Base-by-base conservation (phyloP, 2,797 vertebrate species). In the Mionectes olivaceus region DNA sequence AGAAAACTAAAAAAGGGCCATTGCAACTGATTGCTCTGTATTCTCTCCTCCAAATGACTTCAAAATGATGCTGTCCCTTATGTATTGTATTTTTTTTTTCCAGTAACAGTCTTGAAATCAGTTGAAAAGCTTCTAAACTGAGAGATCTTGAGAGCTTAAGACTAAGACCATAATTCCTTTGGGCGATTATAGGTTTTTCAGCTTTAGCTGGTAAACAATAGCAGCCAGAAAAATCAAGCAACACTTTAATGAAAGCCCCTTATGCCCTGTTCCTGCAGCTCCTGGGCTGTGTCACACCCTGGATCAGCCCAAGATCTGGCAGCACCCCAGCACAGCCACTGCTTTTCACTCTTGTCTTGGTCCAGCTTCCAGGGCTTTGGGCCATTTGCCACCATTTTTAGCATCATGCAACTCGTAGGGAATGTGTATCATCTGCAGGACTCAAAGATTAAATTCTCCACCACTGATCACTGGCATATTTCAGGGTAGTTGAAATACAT, bases 121-220 rank as follows among this genome's bases (percentile, higher is more conserved):
- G 3, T 32, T 39, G 18, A 83, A 90, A 88, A 92, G 8, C 69
- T 90, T 70, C 77, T 81, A 74, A 85, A n/a, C 32, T 1, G 1
- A 70, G 68, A 83, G 56, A 78, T 83, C 49, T 73, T 9, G 2
- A 64, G 69, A 61, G 65, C 11, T 88, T 69, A 83, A 55, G 19
- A n/a, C 47, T 52, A 80, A 90, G 56, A 37, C 88, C 39, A 7
- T 77, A 52, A 91, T 91, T 83, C 69, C 41, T 88, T 67, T 60
- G n/a, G 33, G 23, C 0, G 0, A 83, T 75, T 47, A 71, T 2
- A 41, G 33, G 41, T 52, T 83, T 93, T 88, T n/a, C 88, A 93
- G 13, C 74, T 88, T 41, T n/a, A 86, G 27, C 35, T 78, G 69
- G 50, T 49, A 64, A 83, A 67, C 39, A 85, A 16, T 1, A 85